Evolutionary conservation across 2,113 vertebrate species (phyloP).

Genomic region (Sinocyclocheilus anshuiensis): DNA sequence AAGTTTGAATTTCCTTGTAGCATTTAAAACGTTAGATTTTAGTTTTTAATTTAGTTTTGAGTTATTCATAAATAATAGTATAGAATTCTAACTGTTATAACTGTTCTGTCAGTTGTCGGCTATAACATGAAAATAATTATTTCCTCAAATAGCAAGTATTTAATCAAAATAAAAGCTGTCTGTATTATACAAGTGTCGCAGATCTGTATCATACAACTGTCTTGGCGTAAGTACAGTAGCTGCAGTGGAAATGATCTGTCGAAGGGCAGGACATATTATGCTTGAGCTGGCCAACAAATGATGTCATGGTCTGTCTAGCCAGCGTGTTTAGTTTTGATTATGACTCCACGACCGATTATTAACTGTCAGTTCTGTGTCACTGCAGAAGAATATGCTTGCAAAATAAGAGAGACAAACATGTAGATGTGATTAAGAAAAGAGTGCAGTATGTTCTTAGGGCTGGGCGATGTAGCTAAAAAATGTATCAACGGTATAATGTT

Average conservation of each 20-base stretch:
- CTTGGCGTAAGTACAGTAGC: not conserved
- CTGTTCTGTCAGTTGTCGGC: no score
- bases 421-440: not conserved
- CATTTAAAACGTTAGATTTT: no score
- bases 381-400: not conserved
- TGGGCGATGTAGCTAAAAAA: no score
- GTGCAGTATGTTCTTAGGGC: not conserved
- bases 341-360: not conserved
- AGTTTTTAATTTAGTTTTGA: no score
- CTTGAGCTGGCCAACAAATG: conserved; percentile 16
- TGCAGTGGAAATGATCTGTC: not conserved
- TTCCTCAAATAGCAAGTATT: no score
- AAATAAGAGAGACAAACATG: not conserved
- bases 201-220: not conserved
- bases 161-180: not conserved
- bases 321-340: not conserved
- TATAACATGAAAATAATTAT: no score
- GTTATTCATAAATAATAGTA: no score
- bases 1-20: no score
- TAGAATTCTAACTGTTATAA: no score
- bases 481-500: no score
- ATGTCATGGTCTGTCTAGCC: conserved; percentile 23
- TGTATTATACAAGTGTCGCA: no score
- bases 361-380: not conserved
- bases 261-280: not conserved